Evolutionary conservation across 2,888 invertebrate genomes (phyloP), one percentile per base, ranked within the genome.

Genomic region (Morpho deidamia): DNA sequence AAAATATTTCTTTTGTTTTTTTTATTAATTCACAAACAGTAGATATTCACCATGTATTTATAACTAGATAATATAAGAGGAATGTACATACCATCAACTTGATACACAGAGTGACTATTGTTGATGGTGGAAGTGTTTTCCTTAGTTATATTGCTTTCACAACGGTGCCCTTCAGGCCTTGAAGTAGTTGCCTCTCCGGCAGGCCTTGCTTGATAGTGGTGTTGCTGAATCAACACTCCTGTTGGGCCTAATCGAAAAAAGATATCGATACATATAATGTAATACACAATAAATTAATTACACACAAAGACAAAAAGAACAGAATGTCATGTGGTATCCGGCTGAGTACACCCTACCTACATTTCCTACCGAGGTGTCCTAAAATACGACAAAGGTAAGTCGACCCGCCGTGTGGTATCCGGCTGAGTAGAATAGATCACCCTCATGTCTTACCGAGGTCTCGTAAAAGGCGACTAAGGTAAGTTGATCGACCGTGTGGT

Each of bases 151-250:
- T 70, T 77, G 54, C 66, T 76, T 14, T 78, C 74, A 48, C 73
- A 8, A 11, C 44, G 44, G 8, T 33, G 44, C 1, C 7, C 38
- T 11, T 12, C 48, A 11, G 48, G n/a, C 2, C 49, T 41, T 8
- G 42, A 35, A 8, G 42, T 42, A 7, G 79, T 72, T 23, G 23
- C 23, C 44, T 88, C 89, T 9, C 91, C 91, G 0, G 94, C 90
- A 0, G 96, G 96, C 7, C 95, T 91, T 2, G 96, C 96, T 82
- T 97, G 96, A 76, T 96, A 97, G 76, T 97, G 97, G 89, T 97
- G 97, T 74, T 97, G 97, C 70, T 97, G 97, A 67, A 97, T 97
- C 43, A 97, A 83, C 11, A 96, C 96, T 7, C 97, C 97, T 0
- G 96, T 95, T 7, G 97, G 97, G 44, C 96, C 96, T 94, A 67